Conservation (phyloP, 2,888 invertebrate species). For the Drosophila hawaiiensis region DNA sequence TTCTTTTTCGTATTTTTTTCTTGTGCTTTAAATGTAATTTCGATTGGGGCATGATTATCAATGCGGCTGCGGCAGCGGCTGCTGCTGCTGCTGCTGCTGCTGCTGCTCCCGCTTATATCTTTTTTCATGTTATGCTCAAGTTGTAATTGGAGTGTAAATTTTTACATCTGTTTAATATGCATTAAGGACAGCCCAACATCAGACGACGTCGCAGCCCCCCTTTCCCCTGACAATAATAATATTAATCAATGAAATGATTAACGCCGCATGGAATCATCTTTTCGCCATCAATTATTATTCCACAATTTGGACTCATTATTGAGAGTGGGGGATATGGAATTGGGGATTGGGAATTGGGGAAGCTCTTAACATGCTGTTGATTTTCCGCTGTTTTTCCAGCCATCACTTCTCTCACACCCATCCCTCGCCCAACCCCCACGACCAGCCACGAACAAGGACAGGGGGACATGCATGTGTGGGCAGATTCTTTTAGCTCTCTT, state of each 20-base stretch:
- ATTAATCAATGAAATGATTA: slow-evolving; percentile 67
- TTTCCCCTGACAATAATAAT: slow-evolving; percentile 35
- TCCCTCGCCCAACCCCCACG: background rate
- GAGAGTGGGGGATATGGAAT: slow-evolving; percentile 9
- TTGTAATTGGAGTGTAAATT: slow-evolving; percentile 78
- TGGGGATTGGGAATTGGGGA: background rate
- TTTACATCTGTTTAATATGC: slow-evolving; percentile 78
- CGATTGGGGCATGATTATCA: slow-evolving; percentile 57
- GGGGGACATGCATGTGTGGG: slow-evolving; percentile 11
- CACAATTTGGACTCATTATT: slow-evolving; percentile 71
- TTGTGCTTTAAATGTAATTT: slow-evolving; percentile 63
- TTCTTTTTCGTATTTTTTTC: slow-evolving; percentile 42
- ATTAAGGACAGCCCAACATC: slow-evolving; percentile 50
- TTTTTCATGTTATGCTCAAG: slow-evolving; percentile 70
- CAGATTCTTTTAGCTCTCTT: slow-evolving; percentile 3
- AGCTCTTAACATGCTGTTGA: slow-evolving; percentile 45
- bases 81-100: background rate
- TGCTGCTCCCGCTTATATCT: slow-evolving; percentile 22
- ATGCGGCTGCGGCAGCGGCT: slow-evolving; percentile 13
- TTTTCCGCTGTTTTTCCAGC: slow-evolving; percentile 78
- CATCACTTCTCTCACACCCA: slow-evolving; percentile 24
- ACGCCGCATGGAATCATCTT: slow-evolving; percentile 49
- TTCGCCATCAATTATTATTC: slow-evolving; percentile 54
- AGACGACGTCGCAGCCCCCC: slow-evolving; percentile 14
- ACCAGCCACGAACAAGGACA: background rate